Base-by-base conservation (phyloP, 2,888 invertebrate genomes). In the Pseudolycoriella hygida region DNA sequence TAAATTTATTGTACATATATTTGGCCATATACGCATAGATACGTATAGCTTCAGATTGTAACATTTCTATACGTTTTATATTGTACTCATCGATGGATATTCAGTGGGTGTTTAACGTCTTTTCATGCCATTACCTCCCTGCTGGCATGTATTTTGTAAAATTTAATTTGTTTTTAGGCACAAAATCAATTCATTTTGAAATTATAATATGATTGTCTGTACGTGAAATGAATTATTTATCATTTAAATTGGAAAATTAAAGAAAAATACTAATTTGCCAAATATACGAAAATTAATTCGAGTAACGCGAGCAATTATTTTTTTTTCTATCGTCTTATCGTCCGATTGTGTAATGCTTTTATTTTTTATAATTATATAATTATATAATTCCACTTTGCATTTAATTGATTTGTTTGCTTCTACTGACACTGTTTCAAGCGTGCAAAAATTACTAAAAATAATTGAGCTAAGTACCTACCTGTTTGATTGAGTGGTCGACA, bases 31-130 rank as follows among this genome's bases (percentile, higher is more conserved):
- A 38, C 38, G 15, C 37, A 37, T 12, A 14, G 37, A 14, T 37
- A 37, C 10, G 17, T 38, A 38, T 38, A 38, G 14, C 14, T 15
- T 17, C 17, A 38, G 10, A 10, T 38, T 17, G 17, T 38, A 17
- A 38, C 10, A 38, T 38, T 17, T 14, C 15, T 38, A 38, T 38
- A 15, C 17, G 17, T 17, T 14, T 17, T 17, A 38, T 15, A 14
- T 15, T 15, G 38, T 10, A 40, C 12, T 17, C 40, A 40, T 40
- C 40, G 18, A 40, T 40, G 40, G 40, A 40, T 40, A 40, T 40
- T 40, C 40, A 40, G 40, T 40, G 40, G 40, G 40, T 40, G 40
- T 40, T 40, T 40, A 40, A 40, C 40, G 40, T 40, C 40, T 40
- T 40, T 40, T 40, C 40, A 40, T 40, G 40, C 40, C 18, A 40